Base-by-base conservation (phyloP, 2,888 invertebrate genomes). In the Limnephilus marmoratus region DNA sequence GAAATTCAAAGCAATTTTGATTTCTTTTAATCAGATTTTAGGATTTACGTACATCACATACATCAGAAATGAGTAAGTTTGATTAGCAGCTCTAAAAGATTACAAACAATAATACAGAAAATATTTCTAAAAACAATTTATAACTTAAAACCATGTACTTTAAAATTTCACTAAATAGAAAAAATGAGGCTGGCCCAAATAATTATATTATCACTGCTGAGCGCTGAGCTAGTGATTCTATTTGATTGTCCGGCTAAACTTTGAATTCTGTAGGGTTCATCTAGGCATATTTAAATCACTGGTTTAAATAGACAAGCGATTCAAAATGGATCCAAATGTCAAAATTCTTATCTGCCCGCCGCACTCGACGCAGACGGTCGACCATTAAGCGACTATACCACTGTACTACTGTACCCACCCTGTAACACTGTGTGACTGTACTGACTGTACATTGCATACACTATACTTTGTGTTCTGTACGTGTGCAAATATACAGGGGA, bases 291-390 rank as follows among this genome's bases (percentile, higher is more conserved):
- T 68, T 24, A 68, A 24, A 68, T 68, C 83, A 37, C 4, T 83
- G 83, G 37, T 83, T 83, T 41, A 83, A 31, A 83, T 83, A 83
- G 83, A 83, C 83, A 37, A 83, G 83, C 37, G 83, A 83, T 68
- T 68, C 68, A 24, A 24, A 24, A 68, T 68, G 68, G 68, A 68
- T 83, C 83, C 24, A 41, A 83, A 83, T 37, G 83, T 83, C 83
- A 37, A 34, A 68, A 83, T 41, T 83, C 83, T 83, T 83, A 83
- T 83, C 83, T 37, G 83, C 37, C 83, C 37, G 18, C 37, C 83
- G 83, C 83, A 83, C 24, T 83, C 83, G 83, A 34, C 37, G 83
- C 68, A 68, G 68, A 68, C 68, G 68, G 68, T 68, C 68, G 68
- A n/a, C 68, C n/a, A 68, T 68, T 68, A 68, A 68, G 68, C 24